These are phyloP conservation scores for Diadegma fenestrale DNA, from an alignment of 2,888 invertebrate genomes.

Conservation along the genomic window DNA sequence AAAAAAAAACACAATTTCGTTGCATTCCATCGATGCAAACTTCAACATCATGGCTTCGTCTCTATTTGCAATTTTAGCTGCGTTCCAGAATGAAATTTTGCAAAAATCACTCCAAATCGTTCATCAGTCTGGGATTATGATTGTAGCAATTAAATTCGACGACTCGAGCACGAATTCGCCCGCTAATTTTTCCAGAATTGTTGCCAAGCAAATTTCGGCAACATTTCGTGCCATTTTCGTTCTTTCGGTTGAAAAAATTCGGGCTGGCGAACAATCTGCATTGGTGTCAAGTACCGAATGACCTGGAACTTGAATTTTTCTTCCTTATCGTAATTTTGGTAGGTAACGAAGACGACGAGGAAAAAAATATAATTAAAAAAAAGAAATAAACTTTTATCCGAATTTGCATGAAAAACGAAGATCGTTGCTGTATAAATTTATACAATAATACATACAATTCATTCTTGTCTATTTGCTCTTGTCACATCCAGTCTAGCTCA, in stretches of 20 bases:
- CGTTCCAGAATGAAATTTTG: background rate
- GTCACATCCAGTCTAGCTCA: constrained; percentile 54
- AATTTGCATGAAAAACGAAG: constrained; percentile 54
- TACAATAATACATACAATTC: constrained; percentile 56
- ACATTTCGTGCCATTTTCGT: background rate
- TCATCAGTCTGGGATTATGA: background rate
- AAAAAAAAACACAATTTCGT: too few species aligned
- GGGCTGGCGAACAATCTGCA: constrained; percentile 69
- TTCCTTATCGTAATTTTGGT: constrained; percentile 45
- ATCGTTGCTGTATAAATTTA: constrained; percentile 56
- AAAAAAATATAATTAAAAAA: constrained; percentile 21
- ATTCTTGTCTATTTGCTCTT: constrained; percentile 12
- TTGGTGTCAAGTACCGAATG: constrained; percentile 74
- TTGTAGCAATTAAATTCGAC: background rate
- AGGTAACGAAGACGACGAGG: background rate
- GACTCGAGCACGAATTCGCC: background rate
- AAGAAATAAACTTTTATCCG: constrained; percentile 40
- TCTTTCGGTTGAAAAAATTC: constrained; percentile 1
- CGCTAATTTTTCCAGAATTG: background rate
- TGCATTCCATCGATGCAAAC: too few species aligned
- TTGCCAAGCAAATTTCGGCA: background rate
- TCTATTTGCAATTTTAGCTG: background rate
- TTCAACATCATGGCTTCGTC: too few species aligned
- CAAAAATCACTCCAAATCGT: background rate
- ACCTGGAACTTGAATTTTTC: constrained; percentile 64